These are phyloP conservation scores for Plagiodera versicolora DNA, from an alignment of 2,888 invertebrate genomes.

Conservation along the genomic window DNA sequence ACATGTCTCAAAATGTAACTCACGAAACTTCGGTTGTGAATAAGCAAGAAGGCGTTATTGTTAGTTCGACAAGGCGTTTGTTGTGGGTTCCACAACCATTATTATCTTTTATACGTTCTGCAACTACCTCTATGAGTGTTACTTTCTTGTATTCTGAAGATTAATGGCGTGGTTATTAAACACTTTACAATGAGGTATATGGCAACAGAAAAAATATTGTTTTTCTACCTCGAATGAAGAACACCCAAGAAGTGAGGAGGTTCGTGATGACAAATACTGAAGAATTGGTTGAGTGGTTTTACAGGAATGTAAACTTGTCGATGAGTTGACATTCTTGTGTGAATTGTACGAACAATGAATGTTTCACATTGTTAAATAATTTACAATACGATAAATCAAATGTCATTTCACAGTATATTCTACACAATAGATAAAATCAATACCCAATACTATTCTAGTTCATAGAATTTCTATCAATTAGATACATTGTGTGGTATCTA, in stretches of 20 bases:
- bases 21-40: conserved; percentile 6
- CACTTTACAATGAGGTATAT: conserved; percentile 1
- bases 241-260: conserved; percentile 11
- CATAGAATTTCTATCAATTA: no score
- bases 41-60: conserved; percentile 28
- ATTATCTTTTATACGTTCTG: conserved; percentile 28
- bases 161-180: conserved; percentile 19
- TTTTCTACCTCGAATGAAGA: background rate
- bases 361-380: no score
- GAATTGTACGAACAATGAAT: no score
- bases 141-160: conserved; percentile 15
- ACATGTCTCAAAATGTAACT: background rate
- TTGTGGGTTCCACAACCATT: conserved; percentile 28
- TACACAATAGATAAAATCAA: no score
- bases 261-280: background rate
- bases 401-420: no score
- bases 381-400: no score
- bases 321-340: no score
- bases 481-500: no score
- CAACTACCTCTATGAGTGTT: conserved; percentile 22
- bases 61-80: conserved; percentile 22
- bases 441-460: no score
- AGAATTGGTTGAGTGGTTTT: no score
- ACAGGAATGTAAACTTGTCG: no score
- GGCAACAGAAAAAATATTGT: conserved; percentile 4